Percentiles rank a stretch among this genome's conserved stretches.
phyloP scores from a whole-genome alignment of 2,113 vertebrate species.

The Calyptommatus sinebrachiatus region DNA sequence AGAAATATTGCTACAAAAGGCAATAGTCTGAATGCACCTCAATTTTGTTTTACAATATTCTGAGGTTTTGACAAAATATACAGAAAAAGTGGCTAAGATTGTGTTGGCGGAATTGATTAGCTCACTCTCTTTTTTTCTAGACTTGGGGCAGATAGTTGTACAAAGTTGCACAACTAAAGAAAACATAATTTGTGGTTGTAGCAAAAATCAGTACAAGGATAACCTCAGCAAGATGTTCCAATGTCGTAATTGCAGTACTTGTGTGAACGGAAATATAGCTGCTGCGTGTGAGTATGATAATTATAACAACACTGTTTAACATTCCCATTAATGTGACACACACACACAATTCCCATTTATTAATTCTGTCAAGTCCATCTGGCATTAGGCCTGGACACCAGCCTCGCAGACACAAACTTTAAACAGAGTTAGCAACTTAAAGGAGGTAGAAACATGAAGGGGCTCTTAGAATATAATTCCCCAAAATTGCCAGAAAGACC shows the following conservation, averaged over 20 bases:
- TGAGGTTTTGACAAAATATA: too few species aligned
- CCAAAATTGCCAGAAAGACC: too few species aligned
- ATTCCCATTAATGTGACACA: neutral
- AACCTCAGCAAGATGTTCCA: neutral
- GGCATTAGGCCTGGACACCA: too few species aligned
- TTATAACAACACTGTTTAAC: neutral
- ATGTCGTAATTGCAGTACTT: conserved; percentile 54
- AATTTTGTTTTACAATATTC: too few species aligned
- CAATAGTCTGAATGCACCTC: too few species aligned
- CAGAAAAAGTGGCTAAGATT: too few species aligned
- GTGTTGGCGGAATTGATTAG: neutral
- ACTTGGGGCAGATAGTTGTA: conserved; percentile 46
- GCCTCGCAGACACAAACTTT: too few species aligned
- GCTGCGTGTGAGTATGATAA: conserved; percentile 47
- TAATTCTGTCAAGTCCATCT: neutral
- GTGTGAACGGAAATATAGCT: conserved; percentile 46
- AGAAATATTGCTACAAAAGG: too few species aligned
- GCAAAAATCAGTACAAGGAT: conserved; percentile 47
- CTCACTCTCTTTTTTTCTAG: neutral
- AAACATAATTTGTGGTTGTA: conserved; percentile 62
- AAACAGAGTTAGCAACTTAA: too few species aligned
- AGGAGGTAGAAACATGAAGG: too few species aligned
- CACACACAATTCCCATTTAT: neutral
- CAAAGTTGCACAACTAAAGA: conserved; percentile 40
- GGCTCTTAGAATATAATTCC: too few species aligned